Evolutionary conservation across 2,888 invertebrate genomes (phyloP), one percentile per base, ranked within the genome.

Genomic region (Euplagia quadripunctaria): DNA sequence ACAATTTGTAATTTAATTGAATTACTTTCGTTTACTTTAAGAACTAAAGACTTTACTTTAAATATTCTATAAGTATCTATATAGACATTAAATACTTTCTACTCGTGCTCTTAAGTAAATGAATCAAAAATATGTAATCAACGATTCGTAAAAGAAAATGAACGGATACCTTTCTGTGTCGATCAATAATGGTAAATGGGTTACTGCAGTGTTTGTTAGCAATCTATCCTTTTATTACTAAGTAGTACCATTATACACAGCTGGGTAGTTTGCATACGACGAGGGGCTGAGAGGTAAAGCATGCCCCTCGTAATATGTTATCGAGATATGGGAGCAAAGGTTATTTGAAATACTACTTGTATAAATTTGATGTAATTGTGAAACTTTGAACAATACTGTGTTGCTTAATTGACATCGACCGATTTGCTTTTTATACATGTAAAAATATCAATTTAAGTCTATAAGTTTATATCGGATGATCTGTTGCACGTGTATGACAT

Each of bases 111-210:
- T 46, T 46, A 46, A 46, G 9, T 46, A 9, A 46, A 46, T 46
- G 49, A 49, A 49, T 12, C 1, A 49, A 3, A 12, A 12, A 12
- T 12, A 43, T 43, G 43, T 43, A 43, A 8, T 17, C 2, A 61
- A n/a, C 20, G 6, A 11, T 9, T 17, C 58, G 49, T 69, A 43
- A 31, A 58, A 20, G 31, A 64, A 43, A 70, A 70, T 64, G 52
- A 70, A 20, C 52, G 31, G 31, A 41, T 65, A 65, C 1, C 52
- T 55, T 46, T 31, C 43, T 63, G 69, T 71, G 65, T n/a, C 61
- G 68, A 79, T 79, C 74, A 73, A 74, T 82, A 70, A 74, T 65
- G 43, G 6, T 16, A 75, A 72, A 63, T 73, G 64, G 63, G 71
- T 65, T 43, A 66, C 76, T 72, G 64, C 63, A 67, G 52, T 65